Conservation (phyloP, 2,113 vertebrate species). For the Emydocephalus ijimae region DNA sequence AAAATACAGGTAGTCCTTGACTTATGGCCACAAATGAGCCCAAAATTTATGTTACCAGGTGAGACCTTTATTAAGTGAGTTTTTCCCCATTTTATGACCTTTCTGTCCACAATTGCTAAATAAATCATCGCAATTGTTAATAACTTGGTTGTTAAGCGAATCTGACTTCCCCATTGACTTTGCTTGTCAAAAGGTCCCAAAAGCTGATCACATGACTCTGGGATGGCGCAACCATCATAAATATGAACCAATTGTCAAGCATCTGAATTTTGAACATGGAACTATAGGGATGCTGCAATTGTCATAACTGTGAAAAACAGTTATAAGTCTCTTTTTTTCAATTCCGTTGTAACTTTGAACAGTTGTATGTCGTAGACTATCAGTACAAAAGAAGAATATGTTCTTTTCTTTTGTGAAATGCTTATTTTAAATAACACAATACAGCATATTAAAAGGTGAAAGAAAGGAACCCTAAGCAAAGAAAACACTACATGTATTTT, state of each 20-base stretch:
- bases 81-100: not conserved
- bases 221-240: not conserved
- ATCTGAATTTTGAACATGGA: not conserved
- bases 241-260: not conserved
- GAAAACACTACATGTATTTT: not conserved
- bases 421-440: not conserved
- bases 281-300: not conserved
- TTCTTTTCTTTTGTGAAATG: not conserved
- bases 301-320: not conserved
- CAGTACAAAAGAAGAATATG: not conserved
- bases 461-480: not conserved
- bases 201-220: not conserved
- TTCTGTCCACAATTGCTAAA: not conserved
- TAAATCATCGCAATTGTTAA: not conserved
- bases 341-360: not conserved
- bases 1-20: not conserved
- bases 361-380: not conserved
- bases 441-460: not conserved
- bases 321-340: not conserved
- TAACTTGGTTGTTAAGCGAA: not conserved
- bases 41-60: not conserved
- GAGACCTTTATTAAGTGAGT: not conserved
- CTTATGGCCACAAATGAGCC: not conserved
- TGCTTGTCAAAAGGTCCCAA: not conserved
- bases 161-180: not conserved